Conservation (phyloP, 2,797 vertebrate genomes). For the Borostomias antarcticus region DNA sequence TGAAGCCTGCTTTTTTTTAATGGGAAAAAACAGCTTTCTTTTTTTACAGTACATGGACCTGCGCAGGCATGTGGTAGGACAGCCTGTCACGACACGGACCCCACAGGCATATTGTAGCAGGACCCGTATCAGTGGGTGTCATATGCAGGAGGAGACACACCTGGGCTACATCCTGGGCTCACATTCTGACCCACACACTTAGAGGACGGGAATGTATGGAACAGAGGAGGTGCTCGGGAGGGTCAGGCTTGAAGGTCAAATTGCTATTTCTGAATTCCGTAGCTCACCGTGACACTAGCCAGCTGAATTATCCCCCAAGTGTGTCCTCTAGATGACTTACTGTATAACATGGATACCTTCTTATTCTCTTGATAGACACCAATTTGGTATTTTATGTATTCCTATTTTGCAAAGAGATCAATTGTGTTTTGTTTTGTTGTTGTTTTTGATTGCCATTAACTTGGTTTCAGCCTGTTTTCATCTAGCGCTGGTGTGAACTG, state of each 20-base stretch:
- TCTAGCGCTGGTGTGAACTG: not conserved
- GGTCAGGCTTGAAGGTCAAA: not conserved
- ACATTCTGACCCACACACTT: not conserved
- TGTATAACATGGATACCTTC: not conserved
- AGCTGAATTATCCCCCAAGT: slow-evolving; percentile 13
- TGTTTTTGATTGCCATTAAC: not conserved
- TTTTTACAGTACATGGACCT: not conserved
- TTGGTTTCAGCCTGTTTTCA: not conserved
- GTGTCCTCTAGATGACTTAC: not conserved
- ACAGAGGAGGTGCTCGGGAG: not conserved
- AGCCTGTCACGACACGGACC: not conserved
- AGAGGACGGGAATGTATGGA: not conserved
- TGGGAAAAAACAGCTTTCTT: too few relatives aligned
- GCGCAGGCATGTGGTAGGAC: not conserved
- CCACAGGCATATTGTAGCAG: slow-evolving; percentile 4
- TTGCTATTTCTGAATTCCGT: slow-evolving; percentile 5
- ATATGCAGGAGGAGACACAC: not conserved
- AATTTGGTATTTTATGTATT: not conserved
- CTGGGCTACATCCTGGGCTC: not conserved
- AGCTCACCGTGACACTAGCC: slow-evolving; percentile 17
- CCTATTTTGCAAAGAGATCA: not conserved
- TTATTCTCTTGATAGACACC: not conserved
- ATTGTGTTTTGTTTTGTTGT: not conserved
- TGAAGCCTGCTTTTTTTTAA: not conserved
- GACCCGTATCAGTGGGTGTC: slow-evolving; percentile 14